Percentiles rank a stretch among this genome's conserved stretches.
Conservation (phyloP, 92 coral and sea anemone species). For the Virgularia gustaviana region DNA sequence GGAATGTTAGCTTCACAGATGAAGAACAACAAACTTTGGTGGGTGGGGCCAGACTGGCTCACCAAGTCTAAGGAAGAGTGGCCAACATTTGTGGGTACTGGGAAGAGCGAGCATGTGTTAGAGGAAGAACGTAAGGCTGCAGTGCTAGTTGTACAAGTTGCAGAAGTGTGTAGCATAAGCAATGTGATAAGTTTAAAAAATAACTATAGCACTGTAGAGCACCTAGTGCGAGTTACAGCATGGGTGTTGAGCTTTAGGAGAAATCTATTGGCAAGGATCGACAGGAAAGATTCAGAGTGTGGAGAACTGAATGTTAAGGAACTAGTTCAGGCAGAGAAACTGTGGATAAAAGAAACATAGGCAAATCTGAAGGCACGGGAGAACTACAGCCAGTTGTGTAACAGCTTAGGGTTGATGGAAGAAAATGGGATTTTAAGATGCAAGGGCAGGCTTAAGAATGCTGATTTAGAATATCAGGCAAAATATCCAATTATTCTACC, state of each 20-base stretch:
- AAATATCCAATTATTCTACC: constrained; percentile 28
- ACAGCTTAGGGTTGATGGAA: neutral
- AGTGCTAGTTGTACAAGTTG: no score
- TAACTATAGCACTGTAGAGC: no score
- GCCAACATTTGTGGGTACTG: constrained; percentile 9
- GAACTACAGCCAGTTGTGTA: neutral
- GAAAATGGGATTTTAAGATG: constrained; percentile 7
- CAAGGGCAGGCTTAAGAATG: constrained; percentile 29
- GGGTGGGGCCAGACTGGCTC: constrained; percentile 39
- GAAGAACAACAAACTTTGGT: constrained; percentile 17
- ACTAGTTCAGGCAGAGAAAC: neutral
- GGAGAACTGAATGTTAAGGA: neutral
- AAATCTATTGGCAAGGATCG: no score
- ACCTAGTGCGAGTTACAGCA: constrained; percentile 2
- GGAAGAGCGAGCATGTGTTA: neutral
- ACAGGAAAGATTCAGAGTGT: no score
- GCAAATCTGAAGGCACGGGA: neutral
- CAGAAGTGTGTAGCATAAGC: neutral
- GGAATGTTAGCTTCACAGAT: constrained; percentile 15
- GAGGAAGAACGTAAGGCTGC: neutral
- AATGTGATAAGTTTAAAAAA: no score
- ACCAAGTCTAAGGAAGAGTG: neutral
- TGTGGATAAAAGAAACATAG: neutral
- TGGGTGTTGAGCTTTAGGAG: neutral
- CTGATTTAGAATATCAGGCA: constrained; percentile 33